Percentiles rank a stretch among this genome's conserved stretches.
These are phyloP conservation scores for Drosophila ercepeae DNA, from an alignment of 1,140 invertebrate genomes.

Conservation along the genomic window DNA sequence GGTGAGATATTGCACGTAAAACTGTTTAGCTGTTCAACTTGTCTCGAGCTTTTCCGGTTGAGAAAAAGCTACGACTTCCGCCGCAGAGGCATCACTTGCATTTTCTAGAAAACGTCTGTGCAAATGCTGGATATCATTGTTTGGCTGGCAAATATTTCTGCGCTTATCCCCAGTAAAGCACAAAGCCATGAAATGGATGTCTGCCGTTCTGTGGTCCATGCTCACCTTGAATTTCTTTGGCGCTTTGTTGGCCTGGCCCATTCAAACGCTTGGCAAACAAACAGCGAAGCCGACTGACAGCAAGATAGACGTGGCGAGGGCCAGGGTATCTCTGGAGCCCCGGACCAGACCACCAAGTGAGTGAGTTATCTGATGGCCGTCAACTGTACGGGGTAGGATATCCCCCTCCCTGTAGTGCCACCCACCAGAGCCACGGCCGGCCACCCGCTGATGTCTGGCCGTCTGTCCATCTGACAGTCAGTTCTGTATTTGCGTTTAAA, in stretches of 20 bases:
- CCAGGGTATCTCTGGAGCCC: constrained; percentile 16
- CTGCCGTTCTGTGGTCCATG: constrained; percentile 18
- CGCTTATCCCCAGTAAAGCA: constrained; percentile 51
- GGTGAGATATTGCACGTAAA: constrained; percentile 66
- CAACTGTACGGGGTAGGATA: constrained; percentile 23
- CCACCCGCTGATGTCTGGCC: constrained; percentile 27
- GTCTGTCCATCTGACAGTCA: constrained; percentile 17
- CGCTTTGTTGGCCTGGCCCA: constrained; percentile 53
- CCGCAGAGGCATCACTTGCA: constrained; percentile 69
- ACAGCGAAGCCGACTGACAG: constrained; percentile 52
- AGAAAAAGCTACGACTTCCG: constrained; percentile 70
- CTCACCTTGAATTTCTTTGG: constrained; percentile 78
- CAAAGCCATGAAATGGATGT: constrained; percentile 12
- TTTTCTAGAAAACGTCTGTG: constrained; percentile 57
- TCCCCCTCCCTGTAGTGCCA: constrained; percentile 20
- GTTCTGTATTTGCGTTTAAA: constrained; percentile 79
- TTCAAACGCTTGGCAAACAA: constrained; percentile 74
- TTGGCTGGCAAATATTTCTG: constrained; percentile 75
- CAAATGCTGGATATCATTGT: constrained; percentile 75
- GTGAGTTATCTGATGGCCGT: constrained; percentile 79
- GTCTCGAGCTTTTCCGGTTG: constrained; percentile 65
- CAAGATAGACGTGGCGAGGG: constrained; percentile 61
- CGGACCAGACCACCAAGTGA: constrained; percentile 71
- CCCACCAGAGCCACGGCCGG: background rate
- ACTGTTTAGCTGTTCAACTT: constrained; percentile 57